phyloP scores from a whole-genome alignment of 2,113 vertebrate genomes.

The Mormyrus iriodes region DNA sequence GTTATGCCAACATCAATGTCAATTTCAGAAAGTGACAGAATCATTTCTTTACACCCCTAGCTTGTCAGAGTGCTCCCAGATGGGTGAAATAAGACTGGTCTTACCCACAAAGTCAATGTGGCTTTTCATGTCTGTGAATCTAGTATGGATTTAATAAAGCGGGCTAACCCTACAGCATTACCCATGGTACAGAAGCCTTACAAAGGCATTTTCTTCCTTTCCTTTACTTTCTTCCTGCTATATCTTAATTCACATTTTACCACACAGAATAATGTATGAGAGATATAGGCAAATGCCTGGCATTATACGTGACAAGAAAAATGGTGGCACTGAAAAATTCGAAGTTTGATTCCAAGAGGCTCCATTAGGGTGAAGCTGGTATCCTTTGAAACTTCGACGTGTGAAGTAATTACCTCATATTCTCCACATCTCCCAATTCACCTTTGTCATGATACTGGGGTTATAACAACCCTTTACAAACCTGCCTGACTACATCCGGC shows the following conservation, averaged over 20 bases:
- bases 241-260: conserved; percentile 23
- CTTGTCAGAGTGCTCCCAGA: conserved; percentile 4
- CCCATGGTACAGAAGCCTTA: neutral
- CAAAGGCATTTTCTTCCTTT: neutral
- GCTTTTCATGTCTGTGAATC: conserved; percentile 3
- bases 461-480: neutral
- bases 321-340: conserved; percentile 11
- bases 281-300: neutral
- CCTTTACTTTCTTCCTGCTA: neutral
- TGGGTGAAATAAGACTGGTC: neutral
- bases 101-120: conserved; percentile 1
- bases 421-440: neutral
- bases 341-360: neutral
- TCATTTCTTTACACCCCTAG: neutral
- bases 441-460: neutral
- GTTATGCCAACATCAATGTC: conserved; percentile 22
- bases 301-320: neutral
- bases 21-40: conserved; percentile 22
- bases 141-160: conserved; percentile 15
- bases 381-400: conserved; percentile 15
- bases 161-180: neutral
- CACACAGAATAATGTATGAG: conserved; percentile 10
- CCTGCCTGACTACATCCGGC: neutral
- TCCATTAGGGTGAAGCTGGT: neutral
- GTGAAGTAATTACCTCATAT: conserved; percentile 9